phyloP scores from a whole-genome alignment of 2,888 invertebrate species.

The Rhamphomyia laevipes region DNA sequence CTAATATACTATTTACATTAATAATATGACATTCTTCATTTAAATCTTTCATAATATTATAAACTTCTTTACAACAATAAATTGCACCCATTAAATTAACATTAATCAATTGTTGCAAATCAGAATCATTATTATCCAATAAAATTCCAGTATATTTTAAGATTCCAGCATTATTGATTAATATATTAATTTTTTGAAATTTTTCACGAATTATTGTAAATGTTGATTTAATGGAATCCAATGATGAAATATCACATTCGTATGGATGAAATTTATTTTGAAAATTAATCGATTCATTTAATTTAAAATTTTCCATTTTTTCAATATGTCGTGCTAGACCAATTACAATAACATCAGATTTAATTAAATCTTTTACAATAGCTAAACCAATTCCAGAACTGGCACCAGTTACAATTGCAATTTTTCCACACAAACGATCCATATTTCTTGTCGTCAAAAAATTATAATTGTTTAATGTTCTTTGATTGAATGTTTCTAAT shows the following conservation, averaged over 20 bases:
- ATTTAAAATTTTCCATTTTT: constrained; percentile 26
- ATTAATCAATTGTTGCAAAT: constrained; percentile 30
- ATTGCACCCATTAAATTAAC: constrained; percentile 38
- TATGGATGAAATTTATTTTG: constrained; percentile 32
- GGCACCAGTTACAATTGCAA: constrained; percentile 37
- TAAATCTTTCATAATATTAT: constrained; percentile 37
- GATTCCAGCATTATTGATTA: constrained; percentile 47
- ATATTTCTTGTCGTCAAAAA: not conserved
- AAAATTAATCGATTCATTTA: constrained; percentile 14
- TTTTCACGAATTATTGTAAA: constrained; percentile 40
- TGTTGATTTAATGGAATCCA: constrained; percentile 40
- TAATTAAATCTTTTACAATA: constrained; percentile 35
- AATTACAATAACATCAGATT: constrained; percentile 42
- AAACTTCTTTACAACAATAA: constrained; percentile 35
- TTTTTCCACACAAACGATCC: not conserved
- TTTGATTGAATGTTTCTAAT: no score
- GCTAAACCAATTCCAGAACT: constrained; percentile 46
- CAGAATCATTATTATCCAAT: constrained; percentile 22
- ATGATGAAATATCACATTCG: constrained; percentile 41
- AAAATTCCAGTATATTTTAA: constrained; percentile 19
- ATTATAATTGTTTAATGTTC: no score
- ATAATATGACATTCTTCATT: constrained; percentile 37
- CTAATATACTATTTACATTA: constrained; percentile 39
- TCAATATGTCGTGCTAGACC: constrained; percentile 41
- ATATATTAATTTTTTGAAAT: constrained; percentile 42